These are phyloP conservation scores for Diplodus puntazzo DNA, from an alignment of 2,797 vertebrate genomes.

Conservation along the genomic window DNA sequence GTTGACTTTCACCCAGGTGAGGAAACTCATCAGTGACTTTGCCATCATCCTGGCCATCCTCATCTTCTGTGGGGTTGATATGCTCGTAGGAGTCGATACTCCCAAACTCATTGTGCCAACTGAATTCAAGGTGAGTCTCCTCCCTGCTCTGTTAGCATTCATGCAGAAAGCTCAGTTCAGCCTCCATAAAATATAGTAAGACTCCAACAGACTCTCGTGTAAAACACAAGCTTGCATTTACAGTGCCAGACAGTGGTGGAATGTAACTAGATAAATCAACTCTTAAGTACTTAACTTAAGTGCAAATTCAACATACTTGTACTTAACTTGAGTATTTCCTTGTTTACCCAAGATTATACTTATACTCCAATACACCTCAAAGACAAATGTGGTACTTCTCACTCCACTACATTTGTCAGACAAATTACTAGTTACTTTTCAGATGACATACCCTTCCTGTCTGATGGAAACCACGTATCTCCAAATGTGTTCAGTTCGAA, in stretches of 20 bases:
- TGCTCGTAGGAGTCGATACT: conserved; percentile 95
- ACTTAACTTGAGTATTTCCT: too few relatives aligned
- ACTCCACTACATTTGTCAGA: too few relatives aligned
- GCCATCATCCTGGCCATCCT: conserved; percentile 97
- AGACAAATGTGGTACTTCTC: too few relatives aligned
- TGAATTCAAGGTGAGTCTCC: conserved; percentile 93
- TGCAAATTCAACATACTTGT: too few relatives aligned
- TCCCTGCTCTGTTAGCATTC: not conserved
- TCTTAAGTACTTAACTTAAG: too few relatives aligned
- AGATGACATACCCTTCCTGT: too few relatives aligned
- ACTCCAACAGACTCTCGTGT: not conserved
- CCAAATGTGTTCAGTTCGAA: too few relatives aligned
- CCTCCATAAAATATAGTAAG: not conserved
- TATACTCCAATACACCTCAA: too few relatives aligned
- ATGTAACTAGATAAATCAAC: too few relatives aligned
- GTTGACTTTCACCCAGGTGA: conserved; percentile 84
- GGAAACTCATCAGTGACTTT: conserved; percentile 98
- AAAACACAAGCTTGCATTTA: not conserved
- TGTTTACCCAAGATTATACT: too few relatives aligned
- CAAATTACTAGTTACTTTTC: too few relatives aligned
- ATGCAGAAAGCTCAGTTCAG: not conserved
- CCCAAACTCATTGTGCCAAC: conserved; percentile 97
- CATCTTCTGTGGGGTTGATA: conserved; percentile 95
- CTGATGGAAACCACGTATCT: too few relatives aligned
- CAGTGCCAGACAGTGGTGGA: not conserved